Evolutionary conservation across 1,140 invertebrate species (phyloP).

Genomic region (Theocolax elegans): DNA sequence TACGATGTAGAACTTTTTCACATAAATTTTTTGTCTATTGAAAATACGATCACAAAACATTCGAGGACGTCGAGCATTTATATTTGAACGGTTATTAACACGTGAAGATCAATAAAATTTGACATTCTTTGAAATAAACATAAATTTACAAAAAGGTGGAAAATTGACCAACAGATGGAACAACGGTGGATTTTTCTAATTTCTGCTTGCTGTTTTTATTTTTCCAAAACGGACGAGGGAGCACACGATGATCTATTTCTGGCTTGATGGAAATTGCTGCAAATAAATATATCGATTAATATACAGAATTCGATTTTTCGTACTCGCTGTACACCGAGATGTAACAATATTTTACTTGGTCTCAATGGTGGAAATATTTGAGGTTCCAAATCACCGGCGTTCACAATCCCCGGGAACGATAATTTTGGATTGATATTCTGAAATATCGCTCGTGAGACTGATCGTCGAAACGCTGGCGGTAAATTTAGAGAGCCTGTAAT

Average conservation of each 20-base stretch:
- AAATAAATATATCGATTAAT: no score
- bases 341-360: constrained; percentile 56
- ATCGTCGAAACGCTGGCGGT: constrained; percentile 60
- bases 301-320: no score
- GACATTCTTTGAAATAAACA: no score
- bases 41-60: no score
- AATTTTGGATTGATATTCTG: constrained; percentile 56
- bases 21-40: no score
- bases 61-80: no score
- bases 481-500: constrained; percentile 60
- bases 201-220: constrained; percentile 35
- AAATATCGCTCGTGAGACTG: constrained; percentile 60
- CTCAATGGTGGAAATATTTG: constrained; percentile 58
- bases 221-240: constrained; percentile 56
- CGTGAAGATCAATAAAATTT: no score
- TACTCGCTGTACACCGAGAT: no score
- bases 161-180: constrained; percentile 26
- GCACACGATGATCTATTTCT: constrained; percentile 48
- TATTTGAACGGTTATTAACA: no score
- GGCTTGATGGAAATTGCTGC: no score
- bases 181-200: constrained; percentile 23
- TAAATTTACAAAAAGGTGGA: constrained; percentile 37
- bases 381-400: constrained; percentile 46
- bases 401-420: constrained; percentile 50
- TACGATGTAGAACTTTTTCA: no score